Conservation (phyloP, 2,888 invertebrate genomes). For the Drosophila rubida region DNA sequence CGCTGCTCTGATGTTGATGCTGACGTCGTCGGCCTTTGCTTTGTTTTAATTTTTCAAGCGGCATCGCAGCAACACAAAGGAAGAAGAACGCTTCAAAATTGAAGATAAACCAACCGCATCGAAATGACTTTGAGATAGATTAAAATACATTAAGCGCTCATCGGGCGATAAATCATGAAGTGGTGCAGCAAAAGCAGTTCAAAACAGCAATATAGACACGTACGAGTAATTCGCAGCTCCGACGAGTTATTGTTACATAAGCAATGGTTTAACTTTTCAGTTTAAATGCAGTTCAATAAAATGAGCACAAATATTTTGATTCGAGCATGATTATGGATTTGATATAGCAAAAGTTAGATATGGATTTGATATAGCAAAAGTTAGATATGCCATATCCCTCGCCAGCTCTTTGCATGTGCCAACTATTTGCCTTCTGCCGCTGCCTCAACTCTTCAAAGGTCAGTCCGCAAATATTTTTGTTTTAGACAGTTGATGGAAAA, state of each 20-base stretch:
- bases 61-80: conserved; percentile 32
- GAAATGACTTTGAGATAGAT: background rate
- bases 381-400: too few species aligned
- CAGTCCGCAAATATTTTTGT: conserved; percentile 55
- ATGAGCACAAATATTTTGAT: too few species aligned
- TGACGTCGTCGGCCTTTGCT: conserved; percentile 56
- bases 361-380: too few species aligned
- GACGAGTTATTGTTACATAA: too few species aligned
- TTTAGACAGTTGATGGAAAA: conserved; percentile 57
- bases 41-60: conserved; percentile 57
- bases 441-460: conserved; percentile 20
- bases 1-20: conserved; percentile 15
- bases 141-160: background rate
- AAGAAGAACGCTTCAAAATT: background rate
- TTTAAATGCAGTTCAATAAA: too few species aligned
- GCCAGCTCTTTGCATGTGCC: too few species aligned
- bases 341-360: too few species aligned
- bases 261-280: too few species aligned
- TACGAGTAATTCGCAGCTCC: too few species aligned
- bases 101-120: background rate
- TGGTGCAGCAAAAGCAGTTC: too few species aligned
- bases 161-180: background rate
- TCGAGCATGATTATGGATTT: too few species aligned
- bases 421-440: background rate
- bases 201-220: too few species aligned